phyloP scores from a whole-genome alignment of 2,797 vertebrate species.

The Schizopygopsis malacanthus region DNA sequence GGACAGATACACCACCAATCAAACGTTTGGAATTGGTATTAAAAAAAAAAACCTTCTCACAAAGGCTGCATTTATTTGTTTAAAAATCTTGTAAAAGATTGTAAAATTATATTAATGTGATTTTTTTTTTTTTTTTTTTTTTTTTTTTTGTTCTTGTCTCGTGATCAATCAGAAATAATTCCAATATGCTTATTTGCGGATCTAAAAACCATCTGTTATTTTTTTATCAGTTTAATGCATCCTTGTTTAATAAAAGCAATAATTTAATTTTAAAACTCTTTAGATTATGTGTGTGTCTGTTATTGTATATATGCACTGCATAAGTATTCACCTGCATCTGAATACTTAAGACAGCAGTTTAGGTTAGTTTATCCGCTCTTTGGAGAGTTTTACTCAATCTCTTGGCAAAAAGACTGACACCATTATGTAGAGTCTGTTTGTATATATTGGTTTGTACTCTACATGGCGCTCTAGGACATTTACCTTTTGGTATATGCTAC shows the following conservation, averaged over 20 bases:
- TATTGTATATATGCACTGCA: too few species aligned
- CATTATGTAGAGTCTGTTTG: not conserved
- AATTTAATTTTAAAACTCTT: too few species aligned
- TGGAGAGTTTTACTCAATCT: not conserved
- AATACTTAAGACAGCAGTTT: not conserved
- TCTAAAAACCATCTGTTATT: not conserved
- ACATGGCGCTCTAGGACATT: not conserved
- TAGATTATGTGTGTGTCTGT: not conserved
- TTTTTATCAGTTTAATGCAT: not conserved
- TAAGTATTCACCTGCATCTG: not conserved
- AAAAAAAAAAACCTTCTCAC: not conserved
- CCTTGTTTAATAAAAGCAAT: not conserved
- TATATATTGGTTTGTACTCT: constrained; percentile 1
- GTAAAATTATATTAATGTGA: not conserved
- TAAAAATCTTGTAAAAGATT: not conserved
- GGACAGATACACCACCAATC: not conserved
- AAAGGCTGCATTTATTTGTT: not conserved
- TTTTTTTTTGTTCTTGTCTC: too few species aligned
- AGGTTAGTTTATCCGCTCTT: not conserved
- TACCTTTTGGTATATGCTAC: constrained; percentile 18
- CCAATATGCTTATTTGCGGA: not conserved
- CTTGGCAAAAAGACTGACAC: not conserved
- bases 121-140: too few species aligned
- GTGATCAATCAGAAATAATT: not conserved
- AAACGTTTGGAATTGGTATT: not conserved